Conservation (phyloP, 2,797 vertebrate genomes). For the Enoplosus armatus region DNA sequence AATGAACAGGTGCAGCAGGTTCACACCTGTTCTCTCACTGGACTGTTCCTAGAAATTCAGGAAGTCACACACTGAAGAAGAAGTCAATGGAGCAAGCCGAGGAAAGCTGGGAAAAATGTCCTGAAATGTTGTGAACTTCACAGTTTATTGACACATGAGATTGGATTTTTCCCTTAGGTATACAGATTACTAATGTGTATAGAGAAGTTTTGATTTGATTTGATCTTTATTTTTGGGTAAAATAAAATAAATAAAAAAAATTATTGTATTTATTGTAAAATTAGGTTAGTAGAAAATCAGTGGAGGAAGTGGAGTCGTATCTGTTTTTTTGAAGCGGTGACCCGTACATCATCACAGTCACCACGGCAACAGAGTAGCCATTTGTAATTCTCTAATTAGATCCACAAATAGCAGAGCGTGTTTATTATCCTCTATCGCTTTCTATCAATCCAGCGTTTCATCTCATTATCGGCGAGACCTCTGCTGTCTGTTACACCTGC, state of each 20-base stretch:
- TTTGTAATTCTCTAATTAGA: conserved; percentile 43
- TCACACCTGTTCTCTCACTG: conserved; percentile 48
- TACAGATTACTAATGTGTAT: background rate
- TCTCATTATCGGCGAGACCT: conserved; percentile 1
- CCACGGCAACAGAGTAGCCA: conserved; percentile 62
- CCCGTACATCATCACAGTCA: conserved; percentile 49
- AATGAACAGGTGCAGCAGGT: conserved; percentile 20
- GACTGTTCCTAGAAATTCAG: conserved; percentile 7
- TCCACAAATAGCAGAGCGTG: conserved; percentile 14
- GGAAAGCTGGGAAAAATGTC: background rate
- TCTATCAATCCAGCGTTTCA: conserved; percentile 41
- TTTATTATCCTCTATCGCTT: conserved; percentile 38
- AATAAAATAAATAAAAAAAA: conserved; percentile 1
- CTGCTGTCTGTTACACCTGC: background rate
- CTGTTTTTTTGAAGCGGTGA: conserved; percentile 38
- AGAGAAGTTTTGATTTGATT: background rate
- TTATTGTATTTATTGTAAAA: no score
- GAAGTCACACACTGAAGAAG: conserved; percentile 1
- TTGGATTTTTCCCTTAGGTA: background rate
- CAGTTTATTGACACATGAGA: conserved; percentile 22
- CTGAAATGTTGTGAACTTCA: conserved; percentile 20
- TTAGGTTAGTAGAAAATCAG: background rate
- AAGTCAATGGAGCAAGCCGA: conserved; percentile 14
- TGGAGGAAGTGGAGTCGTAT: conserved; percentile 3
- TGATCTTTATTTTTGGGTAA: background rate